These are phyloP conservation scores for Pachyramphus minor DNA, from an alignment of 2,113 vertebrate genomes.

Conservation along the genomic window DNA sequence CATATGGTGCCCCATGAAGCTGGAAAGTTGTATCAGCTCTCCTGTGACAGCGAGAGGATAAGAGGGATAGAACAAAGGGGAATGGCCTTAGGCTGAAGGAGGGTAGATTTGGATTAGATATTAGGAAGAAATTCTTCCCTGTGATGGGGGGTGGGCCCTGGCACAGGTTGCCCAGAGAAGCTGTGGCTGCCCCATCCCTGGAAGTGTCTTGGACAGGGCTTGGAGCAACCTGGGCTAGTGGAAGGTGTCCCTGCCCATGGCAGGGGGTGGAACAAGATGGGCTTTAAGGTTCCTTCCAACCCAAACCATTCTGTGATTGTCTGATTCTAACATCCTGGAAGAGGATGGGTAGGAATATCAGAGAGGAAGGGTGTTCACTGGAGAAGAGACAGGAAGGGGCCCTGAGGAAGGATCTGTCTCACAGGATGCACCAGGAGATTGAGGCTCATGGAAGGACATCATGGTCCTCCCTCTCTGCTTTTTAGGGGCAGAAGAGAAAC, in stretches of 20 bases:
- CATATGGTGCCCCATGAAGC: neutral
- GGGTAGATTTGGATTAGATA: neutral
- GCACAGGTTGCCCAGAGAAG: neutral
- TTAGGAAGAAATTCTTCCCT: neutral
- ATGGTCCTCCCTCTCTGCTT: neutral
- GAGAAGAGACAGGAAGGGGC: neutral
- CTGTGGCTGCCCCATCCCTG: neutral
- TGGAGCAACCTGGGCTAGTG: fast-evolving
- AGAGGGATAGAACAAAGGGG: too few relatives aligned
- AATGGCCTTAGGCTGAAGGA: neutral
- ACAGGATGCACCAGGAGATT: neutral
- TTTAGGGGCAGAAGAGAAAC: neutral
- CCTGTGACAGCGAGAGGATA: neutral
- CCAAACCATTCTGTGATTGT: neutral
- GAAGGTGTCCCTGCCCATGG: neutral
- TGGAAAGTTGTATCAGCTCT: fast-evolving
- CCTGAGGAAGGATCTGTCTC: neutral
- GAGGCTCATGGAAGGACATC: neutral
- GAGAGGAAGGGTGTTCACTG: neutral
- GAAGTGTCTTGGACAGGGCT: fast-evolving
- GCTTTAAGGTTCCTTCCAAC: neutral
- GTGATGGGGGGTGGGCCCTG: neutral
- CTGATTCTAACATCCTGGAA: neutral
- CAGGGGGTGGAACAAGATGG: neutral
- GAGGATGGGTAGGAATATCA: neutral